These are phyloP conservation scores for Apaloderma vittatum DNA, from an alignment of 2,113 vertebrate species.

Conservation along the genomic window DNA sequence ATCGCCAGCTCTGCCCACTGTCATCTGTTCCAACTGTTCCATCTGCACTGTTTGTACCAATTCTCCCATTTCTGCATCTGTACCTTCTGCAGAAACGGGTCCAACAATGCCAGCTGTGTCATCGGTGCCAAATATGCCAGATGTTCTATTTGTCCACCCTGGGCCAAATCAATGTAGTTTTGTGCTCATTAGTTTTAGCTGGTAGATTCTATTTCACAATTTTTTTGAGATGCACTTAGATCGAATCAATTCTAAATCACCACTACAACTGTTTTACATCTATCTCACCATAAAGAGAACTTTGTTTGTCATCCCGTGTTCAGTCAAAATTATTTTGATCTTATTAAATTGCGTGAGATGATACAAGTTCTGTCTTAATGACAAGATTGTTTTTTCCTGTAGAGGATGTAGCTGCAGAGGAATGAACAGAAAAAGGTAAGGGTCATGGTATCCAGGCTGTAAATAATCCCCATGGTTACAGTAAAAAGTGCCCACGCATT, in stretches of 20 bases:
- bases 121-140: constrained; percentile 97
- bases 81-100: constrained; percentile 94
- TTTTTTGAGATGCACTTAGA: constrained; percentile 84
- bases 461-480: constrained; percentile 55
- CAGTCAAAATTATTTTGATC: constrained; percentile 52
- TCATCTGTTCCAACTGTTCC: constrained; percentile 97
- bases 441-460: constrained; percentile 25
- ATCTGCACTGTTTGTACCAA: constrained; percentile 96
- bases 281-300: constrained; percentile 64
- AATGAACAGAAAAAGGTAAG: constrained; percentile 53
- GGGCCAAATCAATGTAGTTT: constrained; percentile 95
- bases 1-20: constrained; percentile 94
- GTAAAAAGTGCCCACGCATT: constrained; percentile 45
- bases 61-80: constrained; percentile 98
- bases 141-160: constrained; percentile 98
- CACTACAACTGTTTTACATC: constrained; percentile 68
- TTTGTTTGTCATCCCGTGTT: constrained; percentile 32
- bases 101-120: constrained; percentile 94
- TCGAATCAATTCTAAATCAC: constrained; percentile 79
- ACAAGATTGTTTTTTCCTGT: constrained; percentile 13
- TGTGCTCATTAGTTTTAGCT: constrained; percentile 96
- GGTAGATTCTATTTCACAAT: constrained; percentile 91
- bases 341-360: background rate
- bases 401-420: constrained; percentile 33
- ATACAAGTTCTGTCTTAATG: constrained; percentile 9